These are phyloP conservation scores for Xenus cinereus DNA, from an alignment of 2,113 vertebrate genomes.

Conservation along the genomic window DNA sequence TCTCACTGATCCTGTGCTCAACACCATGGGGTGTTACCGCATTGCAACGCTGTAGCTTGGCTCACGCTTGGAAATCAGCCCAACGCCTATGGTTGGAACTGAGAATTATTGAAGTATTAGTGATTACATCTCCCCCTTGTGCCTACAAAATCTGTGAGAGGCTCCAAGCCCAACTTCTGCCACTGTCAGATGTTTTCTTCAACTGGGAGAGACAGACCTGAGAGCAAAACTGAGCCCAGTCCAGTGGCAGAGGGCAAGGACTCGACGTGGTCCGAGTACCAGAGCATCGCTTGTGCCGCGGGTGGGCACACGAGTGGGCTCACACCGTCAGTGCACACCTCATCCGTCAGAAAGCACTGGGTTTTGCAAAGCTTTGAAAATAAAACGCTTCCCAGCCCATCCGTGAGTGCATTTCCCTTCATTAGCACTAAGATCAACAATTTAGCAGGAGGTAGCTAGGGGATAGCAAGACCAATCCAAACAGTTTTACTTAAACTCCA, in stretches of 20 bases:
- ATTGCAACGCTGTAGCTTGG: not conserved
- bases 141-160: not conserved
- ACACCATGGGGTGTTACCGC: not conserved
- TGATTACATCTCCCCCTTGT: slow-evolving; percentile 30
- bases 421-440: slow-evolving; percentile 55
- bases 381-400: not conserved
- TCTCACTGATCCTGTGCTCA: not conserved
- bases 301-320: not conserved
- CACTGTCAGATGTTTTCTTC: not conserved
- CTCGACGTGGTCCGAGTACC: rapidly evolving
- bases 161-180: not conserved
- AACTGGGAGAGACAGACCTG: not conserved
- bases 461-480: slow-evolving; percentile 56
- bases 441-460: slow-evolving; percentile 28
- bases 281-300: not conserved
- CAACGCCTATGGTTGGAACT: rapidly evolving
- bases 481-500: slow-evolving; percentile 62
- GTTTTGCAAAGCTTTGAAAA: not conserved
- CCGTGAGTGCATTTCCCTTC: slow-evolving; percentile 6
- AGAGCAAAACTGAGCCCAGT: not conserved
- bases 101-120: not conserved
- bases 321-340: not conserved
- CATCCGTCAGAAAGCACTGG: not conserved
- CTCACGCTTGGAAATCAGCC: not conserved
- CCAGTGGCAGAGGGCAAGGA: not conserved